Evolutionary conservation across 2,113 vertebrate genomes (phyloP), one percentile per base, ranked within the genome.

Genomic region (Grammomys dolichurus): DNA sequence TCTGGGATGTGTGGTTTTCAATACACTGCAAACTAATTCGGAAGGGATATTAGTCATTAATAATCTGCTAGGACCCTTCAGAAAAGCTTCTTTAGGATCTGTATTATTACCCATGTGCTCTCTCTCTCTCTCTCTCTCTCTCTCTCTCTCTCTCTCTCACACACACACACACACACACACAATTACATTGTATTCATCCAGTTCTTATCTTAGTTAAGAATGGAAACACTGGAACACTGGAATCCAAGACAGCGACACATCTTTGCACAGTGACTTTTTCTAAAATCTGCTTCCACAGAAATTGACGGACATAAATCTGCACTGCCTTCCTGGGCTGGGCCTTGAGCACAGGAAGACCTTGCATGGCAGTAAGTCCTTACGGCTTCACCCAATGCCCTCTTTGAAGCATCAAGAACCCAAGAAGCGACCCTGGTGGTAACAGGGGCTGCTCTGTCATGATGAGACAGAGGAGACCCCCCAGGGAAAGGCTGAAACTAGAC

Each of bases 121-220:
- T 81, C 22, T 40, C 1, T 33, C 10, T 70, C 14, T 70, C 19
- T 63, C 17, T 36, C 11, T 20, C 4, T 69, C 19, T 88, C 19
- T 72, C 14, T 75, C 40, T 36, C 26, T 26, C 58, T 2, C 7
- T 3, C 36, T n/a, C 65, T 5, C 86, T 11, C 40, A 54, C 73
- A 65, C n/a, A 56, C 33, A 40, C 12, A 48, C 76, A 48, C 24
- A 48, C 46, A 13, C 31, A 36, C 20, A 9, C 31, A 26, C 20
- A 5, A 26, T 78, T n/a, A 60, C 48, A 72, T 76, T n/a, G 65
- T n/a, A 72, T 73, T 77, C 75, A 78, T 58, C 60, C 43, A 0
- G 48, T 91, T 94, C 76, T 95, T 84, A 48, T 94, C 76, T 95
- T 84, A 48, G 69, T 85, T 93, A 33, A 48, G 43, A 54, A 91